A percentile compares a stretch with the other conserved stretches of the same genome.
These are phyloP conservation scores for Vimba vimba DNA, from an alignment of 2,113 vertebrate genomes.

Conservation along the genomic window DNA sequence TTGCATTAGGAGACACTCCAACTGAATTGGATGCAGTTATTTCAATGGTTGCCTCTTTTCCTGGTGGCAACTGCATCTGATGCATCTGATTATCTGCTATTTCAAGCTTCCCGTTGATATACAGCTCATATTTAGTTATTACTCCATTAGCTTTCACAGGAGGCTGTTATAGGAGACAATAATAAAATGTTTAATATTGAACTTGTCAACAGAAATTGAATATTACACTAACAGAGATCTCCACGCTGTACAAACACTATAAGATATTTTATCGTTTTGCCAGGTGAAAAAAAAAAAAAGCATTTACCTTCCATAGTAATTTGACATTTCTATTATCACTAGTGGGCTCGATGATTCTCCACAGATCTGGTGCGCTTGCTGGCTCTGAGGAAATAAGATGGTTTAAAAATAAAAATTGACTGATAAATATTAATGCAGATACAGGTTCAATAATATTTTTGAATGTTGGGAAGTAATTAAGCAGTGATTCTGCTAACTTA, in stretches of 20 bases:
- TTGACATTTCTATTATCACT: slow-evolving; percentile 64
- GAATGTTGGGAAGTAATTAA: neutral
- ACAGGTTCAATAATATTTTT: neutral
- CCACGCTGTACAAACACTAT: neutral
- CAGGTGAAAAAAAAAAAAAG: neutral
- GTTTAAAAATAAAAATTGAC: neutral
- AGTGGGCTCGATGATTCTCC: slow-evolving; percentile 71
- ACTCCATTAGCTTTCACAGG: slow-evolving; percentile 75
- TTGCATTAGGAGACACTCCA: slow-evolving; percentile 75
- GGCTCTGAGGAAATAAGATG: slow-evolving; percentile 75
- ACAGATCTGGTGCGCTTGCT: slow-evolving; percentile 79
- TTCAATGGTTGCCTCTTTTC: slow-evolving; percentile 52
- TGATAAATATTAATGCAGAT: neutral
- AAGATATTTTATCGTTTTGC: neutral
- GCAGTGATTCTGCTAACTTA: neutral
- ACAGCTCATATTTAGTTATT: slow-evolving; percentile 80
- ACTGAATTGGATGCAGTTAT: slow-evolving; percentile 78
- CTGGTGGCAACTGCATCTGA: neutral
- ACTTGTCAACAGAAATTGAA: neutral
- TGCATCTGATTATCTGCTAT: slow-evolving; percentile 5
- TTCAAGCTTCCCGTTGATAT: slow-evolving; percentile 32
- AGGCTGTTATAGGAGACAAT: slow-evolving; percentile 57
- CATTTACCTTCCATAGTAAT: slow-evolving; percentile 87
- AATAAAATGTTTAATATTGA: neutral
- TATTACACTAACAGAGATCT: neutral